These are phyloP conservation scores for Akabosia matsudoensis DNA, from an alignment of 1,140 invertebrate species.

Conservation along the genomic window DNA sequence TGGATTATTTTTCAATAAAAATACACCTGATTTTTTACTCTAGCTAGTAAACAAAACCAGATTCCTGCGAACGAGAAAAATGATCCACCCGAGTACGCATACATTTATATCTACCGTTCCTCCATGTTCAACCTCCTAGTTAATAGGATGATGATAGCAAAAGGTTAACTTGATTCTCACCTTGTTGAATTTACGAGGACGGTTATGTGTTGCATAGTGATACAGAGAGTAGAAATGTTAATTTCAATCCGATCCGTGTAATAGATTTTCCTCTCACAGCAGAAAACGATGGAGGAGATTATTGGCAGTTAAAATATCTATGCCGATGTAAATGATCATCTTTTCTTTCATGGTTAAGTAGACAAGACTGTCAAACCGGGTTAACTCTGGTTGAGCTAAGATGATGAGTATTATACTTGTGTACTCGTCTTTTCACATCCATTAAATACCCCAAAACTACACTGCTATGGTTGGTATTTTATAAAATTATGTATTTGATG, in stretches of 20 bases:
- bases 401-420: no score
- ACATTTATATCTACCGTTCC: no score
- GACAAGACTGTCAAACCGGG: conserved; percentile 2
- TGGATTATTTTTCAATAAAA: no score
- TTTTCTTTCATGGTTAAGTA: background rate
- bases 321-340: background rate
- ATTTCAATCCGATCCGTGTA: background rate
- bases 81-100: no score
- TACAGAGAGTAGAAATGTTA: background rate
- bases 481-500: background rate
- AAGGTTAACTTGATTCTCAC: conserved; percentile 19
- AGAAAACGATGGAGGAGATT: background rate
- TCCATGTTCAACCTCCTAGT: no score
- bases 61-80: background rate
- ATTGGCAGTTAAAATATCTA: background rate
- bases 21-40: no score
- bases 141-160: background rate
- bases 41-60: background rate
- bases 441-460: background rate
- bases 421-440: no score
- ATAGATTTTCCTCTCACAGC: conserved; percentile 13
- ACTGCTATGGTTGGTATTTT: background rate
- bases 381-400: background rate
- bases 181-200: conserved; percentile 1
- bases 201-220: background rate